Evolutionary conservation across 1,140 invertebrate genomes (phyloP).

Genomic region (Platorchestia sp.): DNA sequence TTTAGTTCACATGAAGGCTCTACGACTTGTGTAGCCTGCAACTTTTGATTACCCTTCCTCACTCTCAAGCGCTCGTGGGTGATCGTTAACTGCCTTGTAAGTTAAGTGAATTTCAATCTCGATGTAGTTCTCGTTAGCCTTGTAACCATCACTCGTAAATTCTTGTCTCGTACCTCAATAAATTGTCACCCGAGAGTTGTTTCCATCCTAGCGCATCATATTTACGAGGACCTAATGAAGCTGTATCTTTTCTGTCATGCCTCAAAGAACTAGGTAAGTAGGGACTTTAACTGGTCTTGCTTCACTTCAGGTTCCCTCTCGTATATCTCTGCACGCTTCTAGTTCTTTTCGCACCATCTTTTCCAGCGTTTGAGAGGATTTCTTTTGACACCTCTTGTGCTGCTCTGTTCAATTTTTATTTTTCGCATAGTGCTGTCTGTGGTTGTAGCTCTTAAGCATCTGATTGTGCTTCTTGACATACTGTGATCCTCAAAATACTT

Average conservation of each 20-base stretch:
- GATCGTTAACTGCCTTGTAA: neutral
- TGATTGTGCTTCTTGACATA: neutral
- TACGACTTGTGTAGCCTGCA: neutral
- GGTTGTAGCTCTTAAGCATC: neutral
- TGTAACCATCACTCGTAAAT: neutral
- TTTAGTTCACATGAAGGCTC: neutral
- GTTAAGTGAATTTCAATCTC: neutral
- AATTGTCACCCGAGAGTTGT: neutral
- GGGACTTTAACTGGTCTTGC: neutral
- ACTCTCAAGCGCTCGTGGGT: neutral
- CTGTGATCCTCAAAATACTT: neutral
- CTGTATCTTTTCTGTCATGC: conserved; percentile 36
- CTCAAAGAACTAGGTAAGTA: conserved; percentile 30
- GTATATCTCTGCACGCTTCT: neutral
- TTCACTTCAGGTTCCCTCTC: neutral
- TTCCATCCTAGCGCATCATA: conserved; percentile 40
- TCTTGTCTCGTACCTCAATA: neutral
- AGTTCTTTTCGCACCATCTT: neutral
- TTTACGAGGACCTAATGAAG: conserved; percentile 38
- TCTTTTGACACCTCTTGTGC: neutral
- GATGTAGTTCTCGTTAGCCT: neutral
- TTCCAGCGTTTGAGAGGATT: neutral
- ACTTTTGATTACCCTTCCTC: neutral
- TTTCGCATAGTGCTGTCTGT: neutral
- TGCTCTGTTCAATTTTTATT: neutral